A percentile compares a stretch with the other conserved stretches of the same genome.
Conservation (phyloP, 2,797 vertebrate species). For the Eleutherodactylus coqui region DNA sequence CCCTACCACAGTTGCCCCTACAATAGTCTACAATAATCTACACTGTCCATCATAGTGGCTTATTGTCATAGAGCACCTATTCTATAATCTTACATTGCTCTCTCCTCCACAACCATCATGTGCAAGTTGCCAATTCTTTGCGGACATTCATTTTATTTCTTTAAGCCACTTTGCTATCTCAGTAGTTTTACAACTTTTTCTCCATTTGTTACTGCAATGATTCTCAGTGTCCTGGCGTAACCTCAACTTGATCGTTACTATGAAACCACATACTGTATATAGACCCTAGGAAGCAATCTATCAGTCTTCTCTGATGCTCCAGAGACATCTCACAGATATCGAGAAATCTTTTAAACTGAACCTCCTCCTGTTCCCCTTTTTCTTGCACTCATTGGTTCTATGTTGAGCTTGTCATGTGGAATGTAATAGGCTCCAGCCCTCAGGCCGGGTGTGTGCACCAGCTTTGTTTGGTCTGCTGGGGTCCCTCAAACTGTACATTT, state of each 20-base stretch:
- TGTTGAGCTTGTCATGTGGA: background rate
- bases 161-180: too few relatives aligned
- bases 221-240: background rate
- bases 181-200: too few relatives aligned
- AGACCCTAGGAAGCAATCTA: background rate
- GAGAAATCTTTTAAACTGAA: background rate
- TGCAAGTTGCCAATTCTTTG: too few relatives aligned
- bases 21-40: too few relatives aligned
- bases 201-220: background rate
- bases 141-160: too few relatives aligned
- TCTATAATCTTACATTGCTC: too few relatives aligned
- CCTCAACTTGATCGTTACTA: too few relatives aligned
- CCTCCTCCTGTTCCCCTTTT: background rate
- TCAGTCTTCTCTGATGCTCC: background rate
- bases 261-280: background rate
- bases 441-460: conserved; percentile 27
- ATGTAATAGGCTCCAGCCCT: background rate
- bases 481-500: conserved; percentile 59
- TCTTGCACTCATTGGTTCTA: background rate
- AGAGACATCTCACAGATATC: background rate
- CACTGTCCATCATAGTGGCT: too few relatives aligned
- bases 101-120: too few relatives aligned
- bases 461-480: conserved; percentile 60
- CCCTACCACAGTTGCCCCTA: too few relatives aligned
- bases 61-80: too few relatives aligned